Percentiles rank a stretch among this genome's conserved stretches.
Conservation (phyloP, 2,113 vertebrate species). For the Hyperopisus bebe region DNA sequence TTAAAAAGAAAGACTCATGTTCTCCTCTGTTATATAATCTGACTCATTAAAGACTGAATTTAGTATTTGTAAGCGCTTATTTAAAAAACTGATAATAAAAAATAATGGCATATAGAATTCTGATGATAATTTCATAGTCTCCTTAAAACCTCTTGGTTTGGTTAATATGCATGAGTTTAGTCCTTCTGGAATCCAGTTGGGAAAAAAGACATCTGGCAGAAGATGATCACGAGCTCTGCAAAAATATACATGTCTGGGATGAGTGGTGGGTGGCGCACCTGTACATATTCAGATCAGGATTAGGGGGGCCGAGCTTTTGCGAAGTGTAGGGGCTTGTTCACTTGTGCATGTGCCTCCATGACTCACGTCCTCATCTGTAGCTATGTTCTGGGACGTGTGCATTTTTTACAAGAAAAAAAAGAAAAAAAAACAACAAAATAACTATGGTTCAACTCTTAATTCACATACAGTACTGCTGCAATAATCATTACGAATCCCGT, state of each 20-base stretch:
- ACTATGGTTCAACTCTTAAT: background rate
- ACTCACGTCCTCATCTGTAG: conserved; percentile 5
- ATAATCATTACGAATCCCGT: background rate
- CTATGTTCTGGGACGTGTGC: conserved; percentile 18
- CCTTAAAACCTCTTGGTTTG: background rate
- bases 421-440: background rate
- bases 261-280: background rate
- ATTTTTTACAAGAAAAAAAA: background rate
- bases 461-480: background rate
- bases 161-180: background rate
- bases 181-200: background rate
- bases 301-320: background rate
- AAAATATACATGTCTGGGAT: background rate
- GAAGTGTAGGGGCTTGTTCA: background rate
- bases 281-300: background rate
- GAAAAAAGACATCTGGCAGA: background rate
- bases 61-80: background rate
- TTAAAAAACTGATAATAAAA: background rate
- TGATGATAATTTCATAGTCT: background rate
- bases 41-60: background rate
- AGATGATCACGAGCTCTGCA: background rate
- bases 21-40: background rate
- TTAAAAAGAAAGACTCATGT: background rate
- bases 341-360: background rate
- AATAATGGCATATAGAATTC: background rate